phyloP scores from a whole-genome alignment of 2,888 invertebrate species.

The Agriotes lineatus region DNA sequence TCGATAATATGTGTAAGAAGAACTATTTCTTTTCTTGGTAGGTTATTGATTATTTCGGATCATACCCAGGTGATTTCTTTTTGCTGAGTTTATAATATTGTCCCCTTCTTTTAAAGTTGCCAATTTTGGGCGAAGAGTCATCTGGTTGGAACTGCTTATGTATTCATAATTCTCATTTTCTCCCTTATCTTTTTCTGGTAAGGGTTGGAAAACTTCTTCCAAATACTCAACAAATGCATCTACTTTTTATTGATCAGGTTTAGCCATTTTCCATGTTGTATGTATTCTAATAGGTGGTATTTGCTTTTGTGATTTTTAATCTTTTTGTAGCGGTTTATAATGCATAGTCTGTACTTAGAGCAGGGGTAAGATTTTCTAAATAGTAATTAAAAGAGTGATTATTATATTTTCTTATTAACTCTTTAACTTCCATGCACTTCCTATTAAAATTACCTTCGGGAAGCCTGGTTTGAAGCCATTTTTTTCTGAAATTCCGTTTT shows the following conservation, averaged over 20 bases:
- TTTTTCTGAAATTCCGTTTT: neutral
- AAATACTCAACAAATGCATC: too few species aligned
- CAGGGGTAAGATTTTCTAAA: neutral
- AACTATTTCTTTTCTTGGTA: conserved; percentile 10
- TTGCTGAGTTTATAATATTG: neutral
- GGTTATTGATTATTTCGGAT: conserved; percentile 3
- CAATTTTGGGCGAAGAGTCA: too few species aligned
- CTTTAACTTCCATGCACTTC: neutral
- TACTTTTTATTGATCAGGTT: neutral
- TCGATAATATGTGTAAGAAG: neutral
- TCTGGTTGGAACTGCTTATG: too few species aligned
- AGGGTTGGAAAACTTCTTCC: too few species aligned
- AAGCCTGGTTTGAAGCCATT: neutral
- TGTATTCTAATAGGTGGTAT: too few species aligned
- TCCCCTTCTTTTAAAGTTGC: too few species aligned
- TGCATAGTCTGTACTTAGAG: neutral
- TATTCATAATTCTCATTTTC: too few species aligned
- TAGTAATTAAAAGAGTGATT: neutral
- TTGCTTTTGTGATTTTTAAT: neutral
- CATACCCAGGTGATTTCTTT: conserved; percentile 6
- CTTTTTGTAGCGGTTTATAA: conserved; percentile 3
- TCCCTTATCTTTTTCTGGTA: too few species aligned
- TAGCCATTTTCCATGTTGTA: neutral
- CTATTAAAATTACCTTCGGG: neutral
- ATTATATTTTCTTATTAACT: neutral